A percentile compares a stretch with the other conserved stretches of the same genome.
phyloP scores from a whole-genome alignment of 2,113 vertebrate species.

The Oncorhynchus keta region DNA sequence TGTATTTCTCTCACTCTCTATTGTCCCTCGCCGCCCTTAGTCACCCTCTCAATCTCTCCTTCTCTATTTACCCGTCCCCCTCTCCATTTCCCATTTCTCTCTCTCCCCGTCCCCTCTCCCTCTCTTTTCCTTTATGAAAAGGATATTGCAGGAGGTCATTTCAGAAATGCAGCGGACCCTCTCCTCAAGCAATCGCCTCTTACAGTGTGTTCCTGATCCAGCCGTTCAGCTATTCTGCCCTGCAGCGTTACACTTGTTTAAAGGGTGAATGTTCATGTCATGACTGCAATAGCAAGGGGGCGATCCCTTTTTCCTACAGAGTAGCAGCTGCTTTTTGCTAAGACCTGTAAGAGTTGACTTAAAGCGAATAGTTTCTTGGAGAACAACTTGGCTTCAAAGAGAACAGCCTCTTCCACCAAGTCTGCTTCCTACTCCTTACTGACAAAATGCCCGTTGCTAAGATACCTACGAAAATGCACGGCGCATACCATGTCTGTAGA shows the following conservation, averaged over 20 bases:
- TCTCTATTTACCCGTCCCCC: background rate
- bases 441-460: slow-evolving; percentile 59
- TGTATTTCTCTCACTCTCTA: slow-evolving; percentile 4
- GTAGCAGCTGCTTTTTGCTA: background rate
- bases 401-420: background rate
- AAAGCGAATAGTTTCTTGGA: background rate
- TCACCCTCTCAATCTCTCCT: background rate
- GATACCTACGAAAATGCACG: slow-evolving; percentile 53
- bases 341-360: background rate
- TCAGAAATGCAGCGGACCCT: background rate
- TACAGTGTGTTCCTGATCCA: background rate
- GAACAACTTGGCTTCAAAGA: background rate
- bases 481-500: slow-evolving; percentile 23
- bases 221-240: background rate
- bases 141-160: background rate
- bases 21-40: background rate
- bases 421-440: slow-evolving; percentile 34
- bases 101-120: background rate
- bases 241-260: background rate
- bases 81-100: background rate
- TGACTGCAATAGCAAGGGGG: background rate
- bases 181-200: background rate
- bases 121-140: background rate
- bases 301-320: background rate
- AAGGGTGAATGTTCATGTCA: background rate